Evolutionary conservation across 2,888 invertebrate genomes (phyloP).

Genomic region (Stenurella melanura): DNA sequence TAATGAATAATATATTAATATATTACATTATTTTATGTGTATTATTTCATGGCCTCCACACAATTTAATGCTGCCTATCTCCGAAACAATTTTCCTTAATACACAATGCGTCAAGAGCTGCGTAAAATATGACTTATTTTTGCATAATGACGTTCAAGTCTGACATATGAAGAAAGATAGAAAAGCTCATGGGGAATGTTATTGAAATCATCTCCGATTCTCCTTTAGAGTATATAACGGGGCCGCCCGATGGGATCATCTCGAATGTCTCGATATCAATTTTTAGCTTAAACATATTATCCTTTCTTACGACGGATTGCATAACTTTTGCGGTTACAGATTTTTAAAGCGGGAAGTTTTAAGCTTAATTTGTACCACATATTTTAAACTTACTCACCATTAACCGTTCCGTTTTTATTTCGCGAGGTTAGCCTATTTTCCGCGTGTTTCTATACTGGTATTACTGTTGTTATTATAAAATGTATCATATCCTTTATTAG

Average conservation of each 20-base stretch:
- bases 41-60: neutral
- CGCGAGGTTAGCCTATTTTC: too few species aligned
- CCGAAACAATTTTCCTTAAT: conserved; percentile 32
- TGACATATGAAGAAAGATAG: conserved; percentile 56
- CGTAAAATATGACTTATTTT: conserved; percentile 53
- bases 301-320: conserved; percentile 14
- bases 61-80: conserved; percentile 15
- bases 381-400: too few species aligned
- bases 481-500: too few species aligned
- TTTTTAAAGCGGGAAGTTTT: neutral
- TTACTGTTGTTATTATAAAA: too few species aligned
- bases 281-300: conserved; percentile 44
- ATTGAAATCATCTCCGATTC: conserved; percentile 60
- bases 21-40: conserved; percentile 7
- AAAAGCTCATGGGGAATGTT: conserved; percentile 60
- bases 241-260: conserved; percentile 57
- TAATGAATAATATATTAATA: conserved; percentile 7
- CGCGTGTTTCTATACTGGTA: too few species aligned
- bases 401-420: too few species aligned
- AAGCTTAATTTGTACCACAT: too few species aligned
- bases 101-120: conserved; percentile 43
- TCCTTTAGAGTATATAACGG: conserved; percentile 53
- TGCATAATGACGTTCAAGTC: conserved; percentile 54
- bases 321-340: conserved; percentile 7
- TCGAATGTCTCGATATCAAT: conserved; percentile 56